phyloP scores from a whole-genome alignment of 2,113 vertebrate species.

The Emberiza fucata region DNA sequence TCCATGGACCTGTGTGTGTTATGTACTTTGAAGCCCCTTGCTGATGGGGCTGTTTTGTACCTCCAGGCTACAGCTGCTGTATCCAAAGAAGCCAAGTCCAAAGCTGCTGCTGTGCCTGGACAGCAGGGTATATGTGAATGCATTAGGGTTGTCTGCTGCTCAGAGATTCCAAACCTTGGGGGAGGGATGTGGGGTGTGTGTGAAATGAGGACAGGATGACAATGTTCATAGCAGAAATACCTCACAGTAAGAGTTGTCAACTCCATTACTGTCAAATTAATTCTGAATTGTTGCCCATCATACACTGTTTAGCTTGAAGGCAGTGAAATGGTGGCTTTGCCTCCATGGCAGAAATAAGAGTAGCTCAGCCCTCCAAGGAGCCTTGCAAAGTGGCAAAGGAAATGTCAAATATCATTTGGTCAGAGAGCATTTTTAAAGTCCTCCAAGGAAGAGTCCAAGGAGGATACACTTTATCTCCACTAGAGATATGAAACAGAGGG shows the following conservation, averaged over 20 bases:
- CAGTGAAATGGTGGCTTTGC: background rate
- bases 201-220: background rate
- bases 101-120: background rate
- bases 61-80: background rate
- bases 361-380: background rate
- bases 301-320: background rate
- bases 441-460: background rate
- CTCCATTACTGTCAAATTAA: constrained; percentile 33
- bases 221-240: constrained; percentile 23
- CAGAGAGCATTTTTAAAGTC: background rate
- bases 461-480: background rate
- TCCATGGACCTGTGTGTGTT: background rate
- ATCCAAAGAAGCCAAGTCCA: background rate
- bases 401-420: constrained; percentile 40
- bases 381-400: background rate
- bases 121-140: background rate
- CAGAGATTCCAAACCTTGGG: background rate
- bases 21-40: background rate
- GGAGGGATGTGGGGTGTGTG: background rate
- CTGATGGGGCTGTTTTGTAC: background rate
- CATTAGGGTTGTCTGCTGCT: background rate
- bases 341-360: background rate
- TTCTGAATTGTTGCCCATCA: constrained; percentile 10
- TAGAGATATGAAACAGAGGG: background rate
- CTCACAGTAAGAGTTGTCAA: constrained; percentile 30